Evolutionary conservation across 1,140 invertebrate genomes (phyloP).

Genomic region (Drosophila busckii): DNA sequence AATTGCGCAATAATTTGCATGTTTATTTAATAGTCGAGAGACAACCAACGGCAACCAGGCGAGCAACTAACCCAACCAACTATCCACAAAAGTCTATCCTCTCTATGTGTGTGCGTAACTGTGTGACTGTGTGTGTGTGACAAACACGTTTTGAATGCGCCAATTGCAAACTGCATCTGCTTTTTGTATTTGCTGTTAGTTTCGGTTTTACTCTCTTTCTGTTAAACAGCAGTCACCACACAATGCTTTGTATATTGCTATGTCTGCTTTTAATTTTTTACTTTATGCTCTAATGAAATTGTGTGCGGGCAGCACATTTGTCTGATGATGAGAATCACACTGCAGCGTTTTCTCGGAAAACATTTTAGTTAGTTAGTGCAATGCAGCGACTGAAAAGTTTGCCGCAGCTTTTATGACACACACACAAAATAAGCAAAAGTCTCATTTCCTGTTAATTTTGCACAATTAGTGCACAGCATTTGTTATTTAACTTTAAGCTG

Average conservation of each 20-base stretch:
- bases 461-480: no score
- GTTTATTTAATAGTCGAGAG: slow-evolving; percentile 67
- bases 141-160: slow-evolving; percentile 61
- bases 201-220: slow-evolving; percentile 22
- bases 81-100: slow-evolving; percentile 34
- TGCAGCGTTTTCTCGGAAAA: slow-evolving; percentile 30
- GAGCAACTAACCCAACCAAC: slow-evolving; percentile 11
- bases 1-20: slow-evolving; percentile 77
- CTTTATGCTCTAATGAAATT: slow-evolving; percentile 62
- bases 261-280: slow-evolving; percentile 39
- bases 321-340: slow-evolving; percentile 1
- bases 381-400: slow-evolving; percentile 40
- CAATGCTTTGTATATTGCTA: slow-evolving; percentile 10
- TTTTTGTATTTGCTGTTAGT: slow-evolving; percentile 36
- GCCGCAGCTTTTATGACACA: slow-evolving; percentile 54
- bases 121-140: slow-evolving; percentile 2
- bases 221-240: not conserved
- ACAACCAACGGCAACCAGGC: slow-evolving; percentile 17
- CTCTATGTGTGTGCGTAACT: slow-evolving; percentile 9
- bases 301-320: slow-evolving; percentile 53
- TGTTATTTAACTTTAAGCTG: no score
- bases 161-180: slow-evolving; percentile 51
- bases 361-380: no score
- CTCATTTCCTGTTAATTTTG: no score
- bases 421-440: no score